phyloP scores from a whole-genome alignment of 2,888 invertebrate species.

The Phyto melanocephala region DNA sequence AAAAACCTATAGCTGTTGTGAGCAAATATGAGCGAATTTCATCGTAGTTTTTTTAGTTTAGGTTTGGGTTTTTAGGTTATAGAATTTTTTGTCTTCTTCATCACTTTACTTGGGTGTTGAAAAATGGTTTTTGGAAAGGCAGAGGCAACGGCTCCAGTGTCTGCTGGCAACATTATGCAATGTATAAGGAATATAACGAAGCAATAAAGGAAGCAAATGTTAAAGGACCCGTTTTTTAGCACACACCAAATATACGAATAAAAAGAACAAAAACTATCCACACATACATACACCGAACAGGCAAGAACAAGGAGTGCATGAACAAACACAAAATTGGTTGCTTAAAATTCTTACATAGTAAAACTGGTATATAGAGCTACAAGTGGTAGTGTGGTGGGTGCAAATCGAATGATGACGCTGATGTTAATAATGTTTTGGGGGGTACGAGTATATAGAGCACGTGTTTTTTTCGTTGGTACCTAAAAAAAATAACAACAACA shows the following conservation, averaged over 20 bases:
- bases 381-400: conserved; percentile 64
- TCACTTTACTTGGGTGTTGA: conserved; percentile 13
- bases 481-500: conserved; percentile 27
- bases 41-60: conserved; percentile 28
- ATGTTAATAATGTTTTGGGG: conserved; percentile 10
- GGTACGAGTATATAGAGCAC: conserved; percentile 57
- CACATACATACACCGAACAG: neutral
- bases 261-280: neutral
- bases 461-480: conserved; percentile 53
- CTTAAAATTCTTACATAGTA: conserved; percentile 55
- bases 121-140: neutral
- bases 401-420: neutral
- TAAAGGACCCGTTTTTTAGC: conserved; percentile 47
- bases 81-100: conserved; percentile 50
- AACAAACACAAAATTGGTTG: conserved; percentile 58
- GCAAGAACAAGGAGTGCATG: conserved; percentile 24
- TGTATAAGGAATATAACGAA: conserved; percentile 49
- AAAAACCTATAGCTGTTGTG: conserved; percentile 33
- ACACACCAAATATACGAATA: conserved; percentile 21
- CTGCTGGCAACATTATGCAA: conserved; percentile 57
- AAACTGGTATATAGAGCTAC: conserved; percentile 52
- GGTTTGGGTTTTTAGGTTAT: conserved; percentile 62
- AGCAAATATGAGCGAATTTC: conserved; percentile 53
- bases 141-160: conserved; percentile 22
- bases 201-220: conserved; percentile 54